phyloP scores from a whole-genome alignment of 1,140 invertebrate genomes.

The Phenacoccus solenopsis region DNA sequence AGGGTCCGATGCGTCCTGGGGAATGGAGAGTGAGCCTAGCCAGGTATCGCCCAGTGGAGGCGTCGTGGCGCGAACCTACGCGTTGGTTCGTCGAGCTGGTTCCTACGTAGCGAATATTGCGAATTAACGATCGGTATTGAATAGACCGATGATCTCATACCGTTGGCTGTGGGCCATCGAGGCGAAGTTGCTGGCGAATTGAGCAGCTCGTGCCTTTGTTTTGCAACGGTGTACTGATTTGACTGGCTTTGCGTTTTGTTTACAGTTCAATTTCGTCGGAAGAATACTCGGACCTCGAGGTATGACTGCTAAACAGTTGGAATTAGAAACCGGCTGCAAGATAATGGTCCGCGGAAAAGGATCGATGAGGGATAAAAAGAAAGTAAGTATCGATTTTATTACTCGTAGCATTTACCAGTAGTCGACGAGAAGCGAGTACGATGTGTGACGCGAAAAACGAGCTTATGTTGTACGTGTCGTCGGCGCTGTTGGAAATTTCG shows the following conservation, averaged over 20 bases:
- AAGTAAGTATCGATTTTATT: conserved; percentile 51
- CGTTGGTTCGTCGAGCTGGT: background rate
- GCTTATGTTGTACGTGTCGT: too few relatives aligned
- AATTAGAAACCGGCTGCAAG: conserved; percentile 99
- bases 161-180: background rate
- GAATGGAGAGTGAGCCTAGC: too few relatives aligned
- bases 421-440: too few relatives aligned
- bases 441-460: too few relatives aligned
- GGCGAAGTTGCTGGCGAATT: background rate
- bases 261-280: conserved; percentile 99
- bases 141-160: background rate
- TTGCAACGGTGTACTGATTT: background rate
- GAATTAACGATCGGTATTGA: too few relatives aligned
- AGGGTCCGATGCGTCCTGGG: too few relatives aligned
- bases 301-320: conserved; percentile 99
- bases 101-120: too few relatives aligned
- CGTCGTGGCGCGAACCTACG: background rate
- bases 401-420: background rate
- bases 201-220: background rate
- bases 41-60: background rate
- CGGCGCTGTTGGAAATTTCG: too few relatives aligned
- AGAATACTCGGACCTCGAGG: conserved; percentile 96
- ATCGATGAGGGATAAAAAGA: conserved; percentile 99
- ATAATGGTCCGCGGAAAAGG: conserved; percentile 99
- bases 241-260: conserved; percentile 38